Evolutionary conservation across 2,888 invertebrate species (phyloP).

Genomic region (Megamerina dolium): DNA sequence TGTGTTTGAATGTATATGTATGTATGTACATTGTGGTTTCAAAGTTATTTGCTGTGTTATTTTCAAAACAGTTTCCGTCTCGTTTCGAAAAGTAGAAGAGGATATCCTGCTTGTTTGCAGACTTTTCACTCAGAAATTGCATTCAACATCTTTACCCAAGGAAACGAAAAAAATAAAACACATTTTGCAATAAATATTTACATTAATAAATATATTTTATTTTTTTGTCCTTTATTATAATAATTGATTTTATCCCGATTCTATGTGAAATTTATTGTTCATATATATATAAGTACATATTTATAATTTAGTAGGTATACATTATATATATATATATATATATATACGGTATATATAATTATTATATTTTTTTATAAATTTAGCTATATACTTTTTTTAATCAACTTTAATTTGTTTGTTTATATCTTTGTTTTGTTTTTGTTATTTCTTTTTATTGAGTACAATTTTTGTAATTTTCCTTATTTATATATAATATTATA

Average conservation of each 20-base stretch:
- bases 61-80: conserved; percentile 35
- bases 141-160: too few relatives aligned
- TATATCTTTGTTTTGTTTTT: too few relatives aligned
- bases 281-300: conserved; percentile 14
- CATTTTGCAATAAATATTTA: too few relatives aligned
- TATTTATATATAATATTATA: too few relatives aligned
- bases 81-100: conserved; percentile 25
- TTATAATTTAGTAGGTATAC: conserved; percentile 20
- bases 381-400: too few relatives aligned
- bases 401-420: too few relatives aligned
- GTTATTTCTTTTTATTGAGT: too few relatives aligned
- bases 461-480: too few relatives aligned
- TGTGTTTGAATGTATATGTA: too few relatives aligned
- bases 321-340: conserved; percentile 12
- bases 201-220: conserved; percentile 20
- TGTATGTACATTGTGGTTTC: conserved; percentile 26
- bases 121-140: too few relatives aligned
- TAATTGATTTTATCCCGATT: conserved; percentile 1
- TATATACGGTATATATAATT: conserved; percentile 6
- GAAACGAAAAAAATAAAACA: too few relatives aligned
- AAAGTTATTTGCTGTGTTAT: conserved; percentile 42
- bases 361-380: conserved; percentile 10
- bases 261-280: conserved; percentile 10
- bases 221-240: conserved; percentile 14
- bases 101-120: conserved; percentile 29